These are phyloP conservation scores for Phenacoccus solenopsis DNA, from an alignment of 1,140 invertebrate genomes.

Conservation along the genomic window DNA sequence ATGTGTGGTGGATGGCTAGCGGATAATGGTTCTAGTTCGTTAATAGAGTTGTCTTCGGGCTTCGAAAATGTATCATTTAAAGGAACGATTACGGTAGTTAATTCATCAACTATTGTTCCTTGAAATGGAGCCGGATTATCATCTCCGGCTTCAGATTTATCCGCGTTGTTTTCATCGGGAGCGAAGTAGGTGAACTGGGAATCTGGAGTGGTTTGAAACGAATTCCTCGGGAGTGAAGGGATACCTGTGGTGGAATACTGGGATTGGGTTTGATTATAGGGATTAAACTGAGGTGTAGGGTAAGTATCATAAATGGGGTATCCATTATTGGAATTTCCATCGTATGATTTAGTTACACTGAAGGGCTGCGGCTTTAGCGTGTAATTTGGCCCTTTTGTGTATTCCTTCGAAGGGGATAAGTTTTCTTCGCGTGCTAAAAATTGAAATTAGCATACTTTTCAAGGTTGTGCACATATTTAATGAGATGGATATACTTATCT, in stretches of 20 bases:
- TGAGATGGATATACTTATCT: too few species aligned
- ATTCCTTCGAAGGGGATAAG: background rate
- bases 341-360: background rate
- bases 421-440: background rate
- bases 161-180: background rate
- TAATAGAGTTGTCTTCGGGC: background rate
- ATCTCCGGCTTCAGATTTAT: slow-evolving; percentile 12
- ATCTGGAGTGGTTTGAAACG: background rate
- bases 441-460: too few species aligned
- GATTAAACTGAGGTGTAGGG: background rate
- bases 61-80: background rate
- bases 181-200: background rate
- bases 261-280: background rate
- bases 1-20: slow-evolving; percentile 57
- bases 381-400: background rate
- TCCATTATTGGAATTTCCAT: background rate
- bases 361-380: slow-evolving; percentile 8
- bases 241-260: background rate
- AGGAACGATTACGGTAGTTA: background rate
- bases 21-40: slow-evolving; percentile 27
- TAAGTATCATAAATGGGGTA: background rate
- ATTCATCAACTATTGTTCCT: background rate
- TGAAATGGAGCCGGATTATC: background rate
- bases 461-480: too few species aligned
- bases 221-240: background rate